phyloP scores from a whole-genome alignment of 2,113 vertebrate species.

The Cervus canadensis region DNA sequence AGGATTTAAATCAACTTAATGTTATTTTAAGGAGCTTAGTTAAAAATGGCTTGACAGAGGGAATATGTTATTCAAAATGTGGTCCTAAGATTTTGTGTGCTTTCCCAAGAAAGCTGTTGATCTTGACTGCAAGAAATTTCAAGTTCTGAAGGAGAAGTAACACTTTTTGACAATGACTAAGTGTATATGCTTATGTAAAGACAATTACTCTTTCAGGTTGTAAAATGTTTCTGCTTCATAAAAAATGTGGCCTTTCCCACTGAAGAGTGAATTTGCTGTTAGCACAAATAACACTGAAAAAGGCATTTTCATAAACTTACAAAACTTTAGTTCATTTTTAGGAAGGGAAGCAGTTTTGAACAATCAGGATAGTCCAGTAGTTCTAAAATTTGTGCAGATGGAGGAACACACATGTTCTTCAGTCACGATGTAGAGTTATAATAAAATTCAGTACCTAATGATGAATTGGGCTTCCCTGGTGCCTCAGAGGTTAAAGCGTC shows the following conservation, averaged over 20 bases:
- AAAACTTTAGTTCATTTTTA: not conserved
- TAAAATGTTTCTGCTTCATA: not conserved
- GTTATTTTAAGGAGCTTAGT: conserved; percentile 48
- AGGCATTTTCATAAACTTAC: not conserved
- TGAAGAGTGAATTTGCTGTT: not conserved
- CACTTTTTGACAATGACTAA: conserved; percentile 10
- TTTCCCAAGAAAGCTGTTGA: conserved; percentile 52
- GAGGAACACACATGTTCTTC: not conserved
- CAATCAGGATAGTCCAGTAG: not conserved
- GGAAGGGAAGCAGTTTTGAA: not conserved
- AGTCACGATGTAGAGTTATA: not conserved
- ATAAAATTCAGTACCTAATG: not conserved
- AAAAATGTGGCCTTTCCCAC: not conserved
- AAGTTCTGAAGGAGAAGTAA: not conserved
- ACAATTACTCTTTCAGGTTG: not conserved
- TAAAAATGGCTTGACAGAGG: conserved; percentile 43
- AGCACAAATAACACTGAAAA: not conserved
- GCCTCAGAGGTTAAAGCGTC: no score
- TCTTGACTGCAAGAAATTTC: conserved; percentile 32
- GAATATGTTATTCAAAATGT: conserved; percentile 49
- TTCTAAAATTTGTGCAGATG: not conserved
- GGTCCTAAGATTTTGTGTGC: conserved; percentile 38
- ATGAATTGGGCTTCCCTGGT: not conserved
- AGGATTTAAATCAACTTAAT: conserved; percentile 29
- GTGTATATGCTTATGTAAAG: not conserved